Base-by-base conservation (phyloP, 2,888 invertebrate genomes). In the Villa cingulata region DNA sequence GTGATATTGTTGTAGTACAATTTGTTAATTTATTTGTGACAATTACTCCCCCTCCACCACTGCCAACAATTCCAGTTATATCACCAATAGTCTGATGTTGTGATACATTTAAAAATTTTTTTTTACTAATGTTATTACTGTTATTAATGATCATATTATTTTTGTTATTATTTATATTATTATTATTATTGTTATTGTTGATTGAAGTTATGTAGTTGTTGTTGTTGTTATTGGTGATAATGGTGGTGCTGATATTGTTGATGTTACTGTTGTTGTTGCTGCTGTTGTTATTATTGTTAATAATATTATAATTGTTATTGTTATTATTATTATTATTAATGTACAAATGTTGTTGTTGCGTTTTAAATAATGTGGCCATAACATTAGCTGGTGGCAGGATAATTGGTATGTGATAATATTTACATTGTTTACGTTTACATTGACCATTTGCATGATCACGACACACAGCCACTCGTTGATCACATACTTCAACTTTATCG, bases 361-460 rank as follows among this genome's bases (percentile, higher is more conserved):
- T 59, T 61, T 67, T 72, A 60, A 73, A 72, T 57, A 66, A 60
- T 53, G 78, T 76, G 64, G 80, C 80, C 80, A 81, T 80, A 65
- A 80, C 73, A 62, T 80, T 78, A 64, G 87, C 87, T 66, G 87
- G 86, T 66, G 87, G 87, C 78, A 88, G 74, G 67, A 81, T 82
- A 71, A 89, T 81, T 65, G 91, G 90, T 80, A 92, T 89, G 80
- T 92, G 91, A 81, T 91, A 92, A 80, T 89, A 92, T 81, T 91
- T 92, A 83, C 92, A 92, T 74, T 85, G 81, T 73, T 87, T 83
- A 73, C 91, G 86, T 70, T 84, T 80, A 74, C 92, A 92, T 73
- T 86, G 81, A 74, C 90, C 90, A 72, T 89, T 89, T 66, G 87
- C 89, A 72, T 89, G 89, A 78, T 92, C 91, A 72, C 91, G 87